A percentile compares a stretch with the other conserved stretches of the same genome.
These are phyloP conservation scores for Anguilla marmorata DNA, from an alignment of 2,797 vertebrate species.

Conservation along the genomic window DNA sequence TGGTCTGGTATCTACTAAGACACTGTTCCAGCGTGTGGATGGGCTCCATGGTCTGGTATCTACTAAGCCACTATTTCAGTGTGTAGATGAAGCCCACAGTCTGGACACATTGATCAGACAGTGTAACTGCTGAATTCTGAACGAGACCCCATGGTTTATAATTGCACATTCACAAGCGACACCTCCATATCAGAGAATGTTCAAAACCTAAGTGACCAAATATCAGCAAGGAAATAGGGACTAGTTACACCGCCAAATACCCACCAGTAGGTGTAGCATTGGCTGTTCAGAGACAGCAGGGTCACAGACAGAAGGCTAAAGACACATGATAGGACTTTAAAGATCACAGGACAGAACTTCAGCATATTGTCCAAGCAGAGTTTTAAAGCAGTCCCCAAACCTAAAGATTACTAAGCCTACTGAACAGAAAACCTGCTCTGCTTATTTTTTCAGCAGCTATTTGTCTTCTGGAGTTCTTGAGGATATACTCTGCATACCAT, in stretches of 20 bases:
- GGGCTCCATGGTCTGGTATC: neutral
- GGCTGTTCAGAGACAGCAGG: neutral
- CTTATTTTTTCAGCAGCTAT: neutral
- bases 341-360: neutral
- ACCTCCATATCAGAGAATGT: neutral
- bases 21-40: neutral
- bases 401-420: neutral
- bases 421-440: neutral
- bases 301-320: neutral
- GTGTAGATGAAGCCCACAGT: neutral
- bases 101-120: neutral
- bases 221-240: neutral
- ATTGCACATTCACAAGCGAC: neutral
- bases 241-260: neutral
- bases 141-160: neutral
- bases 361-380: neutral
- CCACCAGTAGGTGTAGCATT: neutral
- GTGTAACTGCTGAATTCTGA: neutral
- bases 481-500: neutral
- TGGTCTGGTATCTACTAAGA: no score
- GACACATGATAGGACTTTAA: neutral
- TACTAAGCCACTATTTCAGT: neutral
- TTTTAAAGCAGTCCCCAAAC: neutral
- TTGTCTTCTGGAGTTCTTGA: neutral
- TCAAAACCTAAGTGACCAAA: neutral